These are phyloP conservation scores for Caloenas nicobarica DNA, from an alignment of 2,113 vertebrate species.

Conservation along the genomic window DNA sequence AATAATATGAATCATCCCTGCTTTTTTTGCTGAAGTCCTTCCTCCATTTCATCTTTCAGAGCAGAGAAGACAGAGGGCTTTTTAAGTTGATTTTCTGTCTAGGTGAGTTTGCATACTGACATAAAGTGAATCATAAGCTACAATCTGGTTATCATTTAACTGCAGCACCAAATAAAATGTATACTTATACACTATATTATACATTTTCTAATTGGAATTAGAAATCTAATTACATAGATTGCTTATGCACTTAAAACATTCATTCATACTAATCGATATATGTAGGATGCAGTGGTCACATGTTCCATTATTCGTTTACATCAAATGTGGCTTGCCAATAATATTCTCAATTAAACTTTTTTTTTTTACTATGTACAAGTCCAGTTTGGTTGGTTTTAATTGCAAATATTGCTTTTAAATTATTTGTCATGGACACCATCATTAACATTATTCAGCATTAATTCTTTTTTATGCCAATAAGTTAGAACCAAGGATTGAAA, in stretches of 20 bases:
- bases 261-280: background rate
- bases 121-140: background rate
- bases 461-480: background rate
- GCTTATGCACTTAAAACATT: background rate
- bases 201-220: background rate
- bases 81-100: background rate
- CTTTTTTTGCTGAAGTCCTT: background rate
- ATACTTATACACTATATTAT: background rate
- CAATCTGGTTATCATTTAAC: background rate
- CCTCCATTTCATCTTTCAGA: background rate
- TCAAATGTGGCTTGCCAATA: background rate
- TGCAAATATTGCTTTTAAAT: background rate
- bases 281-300: background rate
- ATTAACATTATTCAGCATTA: background rate
- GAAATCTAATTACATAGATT: background rate
- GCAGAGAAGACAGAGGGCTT: background rate
- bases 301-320: background rate
- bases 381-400: background rate
- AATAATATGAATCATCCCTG: background rate
- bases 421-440: background rate
- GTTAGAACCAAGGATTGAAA: background rate
- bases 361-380: background rate
- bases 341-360: background rate
- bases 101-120: background rate
- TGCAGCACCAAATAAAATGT: background rate